Base-by-base conservation (phyloP, 2,113 vertebrate species). In the Cyanocitta stelleri region DNA sequence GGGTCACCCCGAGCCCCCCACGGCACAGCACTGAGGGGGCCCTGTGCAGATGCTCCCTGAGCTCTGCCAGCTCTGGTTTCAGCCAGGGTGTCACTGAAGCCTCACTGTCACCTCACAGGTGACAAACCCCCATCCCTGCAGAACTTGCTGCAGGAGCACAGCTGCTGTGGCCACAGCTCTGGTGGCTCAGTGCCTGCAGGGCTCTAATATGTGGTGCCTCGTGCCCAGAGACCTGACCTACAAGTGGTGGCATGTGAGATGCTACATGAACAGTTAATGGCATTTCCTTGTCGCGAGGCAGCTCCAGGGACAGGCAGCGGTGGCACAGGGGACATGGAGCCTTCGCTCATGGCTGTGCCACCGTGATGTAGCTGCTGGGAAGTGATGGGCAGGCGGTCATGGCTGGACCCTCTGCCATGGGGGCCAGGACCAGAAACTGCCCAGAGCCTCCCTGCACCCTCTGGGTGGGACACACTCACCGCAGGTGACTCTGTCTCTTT, bases 261-360 rank as follows among this genome's bases (percentile, higher is more conserved):
- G 67, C 56, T 37, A 9, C 27, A 7, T 0, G 24, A 43, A 3
- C 19, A 12, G 74, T 24, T 58, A 4, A 78, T n/a, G 41, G 84
- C 75, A 7, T 66, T 59, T 85, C 78, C 83, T 81, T 0, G 0
- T 87, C 3, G 0, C 1, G 0, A 1, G 54, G 17, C 0, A 0
- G 58, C 92, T 35, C 52, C 0, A 1, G 77, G 73, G 37, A 72
- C 0, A 0, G 68, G 54, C 78, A 51, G 43, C 0, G 1, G 10
- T 49, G 73, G 61, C 52, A 46, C 44, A 4, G 52, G 58, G 62
- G 32, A 82, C 1, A 3, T 1, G 0, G 35, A 33, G 39, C 19
- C 33, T 3, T 43, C 0, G 1, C 27, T 43, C 1, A 0, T 6
- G 32, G 66, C 61, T 17, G 56, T 44, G 68, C 37, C 48, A 3